A percentile compares a stretch with the other conserved stretches of the same genome.
phyloP scores from a whole-genome alignment of 2,888 invertebrate genomes.

The Folsomia manolachei region DNA sequence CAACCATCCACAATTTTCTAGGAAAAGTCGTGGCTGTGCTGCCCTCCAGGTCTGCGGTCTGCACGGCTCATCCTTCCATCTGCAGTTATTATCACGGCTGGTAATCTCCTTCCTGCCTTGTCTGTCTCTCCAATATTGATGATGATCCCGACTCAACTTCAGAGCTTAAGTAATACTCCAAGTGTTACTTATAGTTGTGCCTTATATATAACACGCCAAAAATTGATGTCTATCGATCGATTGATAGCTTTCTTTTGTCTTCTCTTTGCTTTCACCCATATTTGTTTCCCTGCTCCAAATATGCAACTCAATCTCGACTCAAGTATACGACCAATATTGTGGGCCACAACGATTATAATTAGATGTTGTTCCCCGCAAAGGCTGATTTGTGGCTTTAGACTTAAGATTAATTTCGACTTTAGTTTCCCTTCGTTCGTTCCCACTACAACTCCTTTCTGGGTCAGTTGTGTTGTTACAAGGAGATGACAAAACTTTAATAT shows the following conservation, averaged over 20 bases:
- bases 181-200: constrained; percentile 3
- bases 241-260: constrained; percentile 10
- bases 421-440: no score
- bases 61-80: background rate
- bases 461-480: no score
- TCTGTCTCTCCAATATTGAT: constrained; percentile 30
- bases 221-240: constrained; percentile 16
- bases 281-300: background rate
- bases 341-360: no score
- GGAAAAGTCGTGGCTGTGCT: constrained; percentile 4
- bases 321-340: no score
- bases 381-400: no score
- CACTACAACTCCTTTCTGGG: no score
- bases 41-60: background rate
- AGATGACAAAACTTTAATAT: no score
- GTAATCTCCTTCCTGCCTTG: constrained; percentile 19
- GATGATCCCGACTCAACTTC: constrained; percentile 22
- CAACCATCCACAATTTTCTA: background rate
- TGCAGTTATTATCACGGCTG: constrained; percentile 21
- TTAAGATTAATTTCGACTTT: no score
- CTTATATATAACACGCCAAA: constrained; percentile 8
- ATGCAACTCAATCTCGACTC: no score
- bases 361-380: no score
- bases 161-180: constrained; percentile 10
- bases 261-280: background rate